Percentiles rank a stretch among this genome's conserved stretches.
Conservation (phyloP, 2,888 invertebrate genomes). For the Chrysolina americana region DNA sequence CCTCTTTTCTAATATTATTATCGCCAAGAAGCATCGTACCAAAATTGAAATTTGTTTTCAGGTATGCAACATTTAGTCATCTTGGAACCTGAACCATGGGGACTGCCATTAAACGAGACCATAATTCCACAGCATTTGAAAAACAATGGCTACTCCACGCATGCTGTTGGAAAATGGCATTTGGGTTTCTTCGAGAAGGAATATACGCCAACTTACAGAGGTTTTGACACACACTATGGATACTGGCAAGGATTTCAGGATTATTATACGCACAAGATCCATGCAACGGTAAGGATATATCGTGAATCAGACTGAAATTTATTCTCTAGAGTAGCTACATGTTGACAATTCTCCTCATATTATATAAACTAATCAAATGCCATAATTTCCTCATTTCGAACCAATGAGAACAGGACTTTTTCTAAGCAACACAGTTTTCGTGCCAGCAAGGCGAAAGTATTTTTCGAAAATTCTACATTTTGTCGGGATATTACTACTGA, state of each 20-base stretch:
- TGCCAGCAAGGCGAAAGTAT: too few relatives aligned
- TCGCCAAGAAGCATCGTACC: too few relatives aligned
- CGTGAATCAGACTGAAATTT: not conserved
- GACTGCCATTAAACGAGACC: slow-evolving; percentile 76
- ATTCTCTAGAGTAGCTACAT: not conserved
- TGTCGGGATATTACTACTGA: too few relatives aligned
- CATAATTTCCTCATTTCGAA: too few relatives aligned
- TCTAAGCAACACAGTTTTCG: too few relatives aligned
- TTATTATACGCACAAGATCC: slow-evolving; percentile 80
- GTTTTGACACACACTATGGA: slow-evolving; percentile 88
- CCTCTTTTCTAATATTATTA: too few relatives aligned
- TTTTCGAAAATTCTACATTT: too few relatives aligned
- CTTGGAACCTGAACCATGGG: slow-evolving; percentile 80
- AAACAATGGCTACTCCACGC: slow-evolving; percentile 80
- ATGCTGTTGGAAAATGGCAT: slow-evolving; percentile 90
- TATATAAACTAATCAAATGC: too few relatives aligned
- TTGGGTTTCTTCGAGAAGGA: slow-evolving; percentile 83
- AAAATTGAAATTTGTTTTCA: slow-evolving; percentile 54
- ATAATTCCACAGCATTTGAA: slow-evolving; percentile 77
- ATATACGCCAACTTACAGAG: slow-evolving; percentile 82
- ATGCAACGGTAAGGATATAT: slow-evolving; percentile 68
- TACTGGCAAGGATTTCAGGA: slow-evolving; percentile 88
- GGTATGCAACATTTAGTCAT: slow-evolving; percentile 84
- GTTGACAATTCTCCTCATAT: too few relatives aligned
- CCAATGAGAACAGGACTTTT: too few relatives aligned